Evolutionary conservation across 2,113 vertebrate species (phyloP).

Genomic region (Coregonus clupeaformis): DNA sequence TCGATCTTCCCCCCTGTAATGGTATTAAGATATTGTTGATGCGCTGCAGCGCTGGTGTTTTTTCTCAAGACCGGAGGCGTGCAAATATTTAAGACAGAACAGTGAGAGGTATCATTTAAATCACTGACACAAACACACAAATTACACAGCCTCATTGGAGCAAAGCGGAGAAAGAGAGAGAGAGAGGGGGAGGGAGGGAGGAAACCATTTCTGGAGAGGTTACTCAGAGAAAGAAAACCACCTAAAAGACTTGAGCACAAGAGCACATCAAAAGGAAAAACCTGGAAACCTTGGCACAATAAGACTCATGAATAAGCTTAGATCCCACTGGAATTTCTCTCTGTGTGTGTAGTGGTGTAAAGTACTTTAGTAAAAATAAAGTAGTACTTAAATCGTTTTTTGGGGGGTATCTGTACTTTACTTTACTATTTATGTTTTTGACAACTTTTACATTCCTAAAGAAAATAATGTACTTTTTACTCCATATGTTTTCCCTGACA

Average conservation of each 20-base stretch:
- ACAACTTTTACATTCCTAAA: too few species aligned
- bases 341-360: slow-evolving; percentile 8
- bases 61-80: slow-evolving; percentile 20
- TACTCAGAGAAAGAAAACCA: slow-evolving; percentile 47
- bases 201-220: not conserved
- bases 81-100: slow-evolving; percentile 23
- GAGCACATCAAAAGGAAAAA: too few species aligned
- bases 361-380: too few species aligned
- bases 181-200: not conserved
- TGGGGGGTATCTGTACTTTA: too few species aligned
- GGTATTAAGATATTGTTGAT: slow-evolving; percentile 45
- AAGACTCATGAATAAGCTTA: slow-evolving; percentile 63
- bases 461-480: too few species aligned
- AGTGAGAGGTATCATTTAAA: slow-evolving; percentile 27
- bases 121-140: slow-evolving; percentile 15
- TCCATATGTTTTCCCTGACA: too few species aligned
- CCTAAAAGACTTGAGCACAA: slow-evolving; percentile 52
- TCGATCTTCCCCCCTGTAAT: slow-evolving; percentile 41
- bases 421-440: too few species aligned
- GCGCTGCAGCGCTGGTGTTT: slow-evolving; percentile 22
- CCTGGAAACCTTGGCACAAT: slow-evolving; percentile 59
- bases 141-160: not conserved
- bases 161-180: not conserved
- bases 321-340: slow-evolving; percentile 54
- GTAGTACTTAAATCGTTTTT: too few species aligned